These are phyloP conservation scores for Philonicus albiceps DNA, from an alignment of 2,888 invertebrate genomes.

Conservation along the genomic window DNA sequence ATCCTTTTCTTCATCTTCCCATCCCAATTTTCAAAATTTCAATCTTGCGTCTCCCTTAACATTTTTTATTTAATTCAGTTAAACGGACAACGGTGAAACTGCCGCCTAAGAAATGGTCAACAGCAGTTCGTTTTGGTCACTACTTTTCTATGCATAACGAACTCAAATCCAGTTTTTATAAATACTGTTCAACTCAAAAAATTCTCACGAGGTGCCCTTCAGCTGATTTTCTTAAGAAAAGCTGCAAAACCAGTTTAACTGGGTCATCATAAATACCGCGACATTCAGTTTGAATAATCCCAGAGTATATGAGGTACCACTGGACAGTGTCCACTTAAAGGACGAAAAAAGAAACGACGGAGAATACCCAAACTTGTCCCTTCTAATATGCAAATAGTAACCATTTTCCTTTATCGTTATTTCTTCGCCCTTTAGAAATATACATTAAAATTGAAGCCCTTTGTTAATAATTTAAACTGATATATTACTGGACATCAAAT, in stretches of 20 bases:
- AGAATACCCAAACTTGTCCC: not conserved
- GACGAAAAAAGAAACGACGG: not conserved
- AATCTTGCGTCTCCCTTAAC: not conserved
- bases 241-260: constrained; percentile 25
- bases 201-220: constrained; percentile 3
- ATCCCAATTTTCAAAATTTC: too few species aligned
- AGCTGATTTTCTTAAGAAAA: not conserved
- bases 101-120: not conserved
- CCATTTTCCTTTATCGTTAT: not conserved
- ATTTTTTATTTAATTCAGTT: not conserved
- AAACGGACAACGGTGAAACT: not conserved
- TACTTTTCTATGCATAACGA: not conserved
- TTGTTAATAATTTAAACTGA: not conserved
- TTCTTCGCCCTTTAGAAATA: not conserved
- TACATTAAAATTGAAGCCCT: not conserved
- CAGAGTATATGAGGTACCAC: not conserved
- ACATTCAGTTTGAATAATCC: not conserved
- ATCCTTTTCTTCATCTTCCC: too few species aligned
- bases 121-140: not conserved
- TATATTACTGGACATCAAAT: not conserved
- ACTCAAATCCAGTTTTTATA: not conserved
- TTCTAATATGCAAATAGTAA: not conserved
- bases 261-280: not conserved
- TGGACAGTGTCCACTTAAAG: constrained; percentile 7
- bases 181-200: not conserved